Percentiles rank a stretch among this genome's conserved stretches.
These are phyloP conservation scores for Busseola fusca DNA, from an alignment of 2,888 invertebrate genomes.

Conservation along the genomic window DNA sequence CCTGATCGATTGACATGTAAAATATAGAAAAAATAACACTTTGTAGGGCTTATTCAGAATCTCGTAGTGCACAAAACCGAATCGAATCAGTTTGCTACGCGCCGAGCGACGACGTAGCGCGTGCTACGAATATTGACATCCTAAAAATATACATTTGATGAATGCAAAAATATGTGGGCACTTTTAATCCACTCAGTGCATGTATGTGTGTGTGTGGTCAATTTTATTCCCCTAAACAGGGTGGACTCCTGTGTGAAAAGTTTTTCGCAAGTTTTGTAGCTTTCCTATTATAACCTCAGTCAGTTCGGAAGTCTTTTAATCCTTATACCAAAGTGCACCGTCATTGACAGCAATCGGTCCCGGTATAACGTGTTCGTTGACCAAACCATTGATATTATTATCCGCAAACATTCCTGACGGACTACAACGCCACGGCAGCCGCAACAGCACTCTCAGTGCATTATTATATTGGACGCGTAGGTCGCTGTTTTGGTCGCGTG, in stretches of 20 bases:
- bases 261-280: not conserved
- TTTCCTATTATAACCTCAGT: not conserved
- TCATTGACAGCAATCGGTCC: too few relatives aligned
- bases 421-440: too few relatives aligned
- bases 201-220: not conserved
- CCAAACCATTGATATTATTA: too few relatives aligned
- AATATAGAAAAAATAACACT: not conserved
- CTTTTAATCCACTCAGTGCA: not conserved
- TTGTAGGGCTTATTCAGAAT: not conserved
- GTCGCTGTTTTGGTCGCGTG: too few relatives aligned
- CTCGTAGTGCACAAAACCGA: not conserved
- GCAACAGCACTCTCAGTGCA: too few relatives aligned
- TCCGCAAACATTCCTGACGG: too few relatives aligned
- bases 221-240: not conserved
- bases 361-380: too few relatives aligned
- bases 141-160: not conserved
- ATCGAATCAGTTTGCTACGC: slow-evolving; percentile 27
- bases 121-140: slow-evolving; percentile 31
- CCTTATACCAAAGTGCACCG: not conserved
- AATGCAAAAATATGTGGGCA: not conserved
- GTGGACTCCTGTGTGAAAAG: not conserved
- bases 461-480: too few relatives aligned
- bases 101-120: slow-evolving; percentile 34
- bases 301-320: too few relatives aligned
- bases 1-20: too few relatives aligned